Percentiles rank a stretch among this genome's conserved stretches.
Conservation (phyloP, 1,140 invertebrate genomes). For the Hylyphantes graminicola region DNA sequence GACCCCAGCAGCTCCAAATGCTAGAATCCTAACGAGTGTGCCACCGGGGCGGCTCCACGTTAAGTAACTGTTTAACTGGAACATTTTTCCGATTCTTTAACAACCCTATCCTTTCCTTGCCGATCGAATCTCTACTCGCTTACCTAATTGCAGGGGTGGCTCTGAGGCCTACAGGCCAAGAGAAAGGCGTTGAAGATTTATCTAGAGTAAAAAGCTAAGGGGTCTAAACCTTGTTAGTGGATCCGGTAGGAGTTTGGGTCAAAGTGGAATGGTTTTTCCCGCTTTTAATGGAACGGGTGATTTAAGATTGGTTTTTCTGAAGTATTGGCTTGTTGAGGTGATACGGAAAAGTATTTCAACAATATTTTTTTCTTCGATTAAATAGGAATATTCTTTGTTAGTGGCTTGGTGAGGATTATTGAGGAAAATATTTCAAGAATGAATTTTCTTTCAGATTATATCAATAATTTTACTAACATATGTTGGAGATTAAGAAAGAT, state of each 20-base stretch:
- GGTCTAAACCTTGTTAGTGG: constrained; percentile 45
- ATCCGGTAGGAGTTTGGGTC: constrained; percentile 7
- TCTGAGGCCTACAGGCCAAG: constrained; percentile 17
- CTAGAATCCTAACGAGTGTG: no score
- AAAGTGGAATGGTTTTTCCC: constrained; percentile 22
- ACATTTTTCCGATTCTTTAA: no score
- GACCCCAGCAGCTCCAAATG: no score
- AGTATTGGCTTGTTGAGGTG: not conserved
- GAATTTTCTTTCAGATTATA: no score
- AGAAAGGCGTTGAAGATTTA: constrained; percentile 41
- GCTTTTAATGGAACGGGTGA: constrained; percentile 42
- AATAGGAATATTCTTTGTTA: no score
- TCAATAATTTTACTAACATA: no score
- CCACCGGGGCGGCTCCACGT: no score
- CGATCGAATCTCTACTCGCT: constrained; percentile 35
- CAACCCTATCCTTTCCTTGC: not conserved
- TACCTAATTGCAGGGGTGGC: constrained; percentile 36
- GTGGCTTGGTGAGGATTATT: no score
- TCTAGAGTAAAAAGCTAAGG: constrained; percentile 41
- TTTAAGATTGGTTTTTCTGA: constrained; percentile 17
- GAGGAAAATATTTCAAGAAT: no score
- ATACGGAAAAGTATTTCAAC: no score
- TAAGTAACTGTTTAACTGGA: not conserved
- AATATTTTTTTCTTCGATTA: no score
- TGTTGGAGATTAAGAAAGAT: no score